A percentile compares a stretch with the other conserved stretches of the same genome.
These are phyloP conservation scores for Catagonus wagneri DNA, from an alignment of 2,113 vertebrate species.

Conservation along the genomic window DNA sequence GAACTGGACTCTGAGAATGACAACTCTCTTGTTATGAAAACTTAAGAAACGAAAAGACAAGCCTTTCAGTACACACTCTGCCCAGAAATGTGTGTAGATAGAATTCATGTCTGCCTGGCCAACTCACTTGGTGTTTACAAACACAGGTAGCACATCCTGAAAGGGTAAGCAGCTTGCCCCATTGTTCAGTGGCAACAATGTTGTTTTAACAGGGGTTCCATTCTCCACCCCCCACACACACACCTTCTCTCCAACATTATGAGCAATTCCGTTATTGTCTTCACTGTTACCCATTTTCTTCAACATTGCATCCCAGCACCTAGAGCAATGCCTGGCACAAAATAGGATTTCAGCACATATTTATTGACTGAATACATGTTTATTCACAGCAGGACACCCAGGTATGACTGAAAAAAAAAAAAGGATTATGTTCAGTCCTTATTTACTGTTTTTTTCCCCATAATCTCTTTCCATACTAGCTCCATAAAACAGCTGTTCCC, in stretches of 20 bases:
- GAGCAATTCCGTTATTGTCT: not conserved
- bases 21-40: not conserved
- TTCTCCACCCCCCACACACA: not conserved
- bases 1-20: not conserved
- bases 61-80: not conserved
- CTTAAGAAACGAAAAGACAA: not conserved
- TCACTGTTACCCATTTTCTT: not conserved
- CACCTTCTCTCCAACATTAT: not conserved
- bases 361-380: not conserved
- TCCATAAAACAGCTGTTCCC: not conserved
- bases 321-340: not conserved
- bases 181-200: not conserved
- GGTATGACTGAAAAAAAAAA: not conserved
- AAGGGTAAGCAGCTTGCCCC: not conserved
- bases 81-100: not conserved
- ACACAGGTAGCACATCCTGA: not conserved
- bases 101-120: not conserved
- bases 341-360: not conserved
- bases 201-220: not conserved
- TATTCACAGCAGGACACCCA: not conserved
- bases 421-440: not conserved
- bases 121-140: not conserved
- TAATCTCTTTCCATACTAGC: slow-evolving; percentile 21
- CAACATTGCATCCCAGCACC: not conserved
- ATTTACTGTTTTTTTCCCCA: not conserved